Percentiles rank a stretch among this genome's conserved stretches.
phyloP scores from a whole-genome alignment of 1,140 invertebrate genomes.

The Drosophila asahinai region DNA sequence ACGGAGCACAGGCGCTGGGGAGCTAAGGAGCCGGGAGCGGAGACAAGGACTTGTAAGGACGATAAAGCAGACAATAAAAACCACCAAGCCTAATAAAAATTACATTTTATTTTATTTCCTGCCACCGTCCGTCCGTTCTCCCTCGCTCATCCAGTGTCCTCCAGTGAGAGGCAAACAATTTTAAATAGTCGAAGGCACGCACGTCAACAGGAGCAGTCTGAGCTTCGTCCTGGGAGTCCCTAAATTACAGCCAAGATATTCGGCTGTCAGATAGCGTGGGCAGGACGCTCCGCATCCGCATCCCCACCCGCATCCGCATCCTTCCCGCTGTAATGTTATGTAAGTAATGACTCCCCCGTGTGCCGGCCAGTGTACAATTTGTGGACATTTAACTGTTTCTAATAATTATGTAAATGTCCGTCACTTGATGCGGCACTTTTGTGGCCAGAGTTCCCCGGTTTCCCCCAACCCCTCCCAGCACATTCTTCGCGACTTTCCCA shows the following conservation, averaged over 20 bases:
- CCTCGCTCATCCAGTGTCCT: slow-evolving; percentile 25
- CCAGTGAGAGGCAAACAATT: slow-evolving; percentile 52
- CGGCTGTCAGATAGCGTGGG: slow-evolving; percentile 67
- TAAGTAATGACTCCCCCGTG: slow-evolving; percentile 73
- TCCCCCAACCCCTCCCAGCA: not conserved
- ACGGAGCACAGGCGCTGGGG: slow-evolving; percentile 34
- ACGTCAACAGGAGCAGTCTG: slow-evolving; percentile 63
- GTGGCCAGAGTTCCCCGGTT: slow-evolving; percentile 19
- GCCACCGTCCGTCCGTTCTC: slow-evolving; percentile 3
- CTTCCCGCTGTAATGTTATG: slow-evolving; percentile 58
- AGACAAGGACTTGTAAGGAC: slow-evolving; percentile 71
- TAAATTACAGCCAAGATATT: slow-evolving; percentile 72
- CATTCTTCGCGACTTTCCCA: slow-evolving; percentile 12
- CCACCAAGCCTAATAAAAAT: slow-evolving; percentile 83
- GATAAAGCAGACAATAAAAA: slow-evolving; percentile 83
- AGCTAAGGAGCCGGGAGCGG: slow-evolving; percentile 20
- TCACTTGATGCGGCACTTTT: slow-evolving; percentile 68
- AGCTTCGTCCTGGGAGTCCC: slow-evolving; percentile 43
- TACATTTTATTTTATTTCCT: slow-evolving; percentile 84
- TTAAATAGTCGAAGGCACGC: slow-evolving; percentile 79
- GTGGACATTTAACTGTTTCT: slow-evolving; percentile 84
- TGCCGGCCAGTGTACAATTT: slow-evolving; percentile 68
- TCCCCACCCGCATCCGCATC: slow-evolving; percentile 12
- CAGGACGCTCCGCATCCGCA: slow-evolving; percentile 33
- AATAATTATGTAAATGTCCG: slow-evolving; percentile 82